Evolutionary conservation across 1,140 invertebrate genomes (phyloP), one percentile per base, ranked within the genome.

Genomic region (Trichonephila clavipes): DNA sequence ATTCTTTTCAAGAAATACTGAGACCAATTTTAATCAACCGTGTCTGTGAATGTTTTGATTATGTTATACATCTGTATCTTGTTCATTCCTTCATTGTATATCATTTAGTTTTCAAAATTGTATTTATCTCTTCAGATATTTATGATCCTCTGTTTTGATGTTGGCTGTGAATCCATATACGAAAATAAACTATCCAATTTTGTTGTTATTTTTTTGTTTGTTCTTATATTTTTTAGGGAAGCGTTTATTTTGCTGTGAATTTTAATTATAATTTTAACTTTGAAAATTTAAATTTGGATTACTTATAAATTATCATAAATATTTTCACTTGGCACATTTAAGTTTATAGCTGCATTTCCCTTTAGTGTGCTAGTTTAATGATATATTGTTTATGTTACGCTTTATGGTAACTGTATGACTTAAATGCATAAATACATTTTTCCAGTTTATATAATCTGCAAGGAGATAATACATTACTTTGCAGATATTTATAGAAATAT

Each of bases 1-100:
- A 34, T 18, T 77, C 28, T 77, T 77, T 77, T 77, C 18, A 34
- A 34, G 14, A 18, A 77, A 77, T 34, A 51, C 51, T 34, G 72
- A 77, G 72, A 77, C 72, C 72, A 77, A 77, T 77, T 77, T 77
- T 77, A 77, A 77, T 77, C 34, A 77, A 77, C 24, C 28, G 14
- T 77, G 72, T 77, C 24, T 69, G 72, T 77, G 28, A 77, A 77
- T 34, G 72, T 77, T 77, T 14, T 77, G 21, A 77, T 77, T 34
- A 69, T 69, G n/a, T 69, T 40, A 40, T 77, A 40, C 28, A 34
- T 77, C 72, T 34, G 12, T 77, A 77, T 77, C 72, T 77, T 77
- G 28, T 77, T 77, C 72, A 77, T 77, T 77, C 72, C 72, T 77
- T 77, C 18, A 40, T 28, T 77, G 72, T 77, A 77, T 77, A 34